Evolutionary conservation across 2,113 vertebrate genomes (phyloP).

Genomic region (Falcunculus frontatus): DNA sequence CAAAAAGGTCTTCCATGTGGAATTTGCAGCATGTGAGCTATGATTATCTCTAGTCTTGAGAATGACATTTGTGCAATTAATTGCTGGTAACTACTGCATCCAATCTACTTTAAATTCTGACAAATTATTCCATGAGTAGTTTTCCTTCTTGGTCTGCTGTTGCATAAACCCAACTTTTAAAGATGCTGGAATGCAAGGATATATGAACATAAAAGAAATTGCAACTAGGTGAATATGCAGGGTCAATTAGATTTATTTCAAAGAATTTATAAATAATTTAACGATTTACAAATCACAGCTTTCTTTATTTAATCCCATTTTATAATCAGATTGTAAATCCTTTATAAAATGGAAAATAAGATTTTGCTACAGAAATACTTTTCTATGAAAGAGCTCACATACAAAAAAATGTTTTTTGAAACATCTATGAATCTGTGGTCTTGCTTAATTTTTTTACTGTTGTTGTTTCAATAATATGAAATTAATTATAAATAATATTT

Average conservation of each 20-base stretch:
- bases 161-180: background rate
- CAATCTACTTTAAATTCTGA: background rate
- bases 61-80: background rate
- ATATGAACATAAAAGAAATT: background rate
- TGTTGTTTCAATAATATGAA: background rate
- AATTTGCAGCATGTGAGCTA: background rate
- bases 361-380: background rate
- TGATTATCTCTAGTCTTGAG: background rate
- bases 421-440: background rate
- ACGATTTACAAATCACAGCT: background rate
- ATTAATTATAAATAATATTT: background rate
- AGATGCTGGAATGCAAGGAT: background rate
- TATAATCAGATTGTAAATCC: background rate
- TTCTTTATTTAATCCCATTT: background rate
- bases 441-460: background rate
- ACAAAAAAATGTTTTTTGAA: background rate
- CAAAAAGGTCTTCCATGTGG: background rate
- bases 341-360: background rate
- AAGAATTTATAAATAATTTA: background rate
- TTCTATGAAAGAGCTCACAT: background rate
- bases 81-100: background rate
- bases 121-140: background rate
- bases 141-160: background rate
- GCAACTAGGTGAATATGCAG: background rate
- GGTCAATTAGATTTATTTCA: background rate